Evolutionary conservation across 2,113 vertebrate species (phyloP), one percentile per base, ranked within the genome.

Genomic region (Lates calcarifer): DNA sequence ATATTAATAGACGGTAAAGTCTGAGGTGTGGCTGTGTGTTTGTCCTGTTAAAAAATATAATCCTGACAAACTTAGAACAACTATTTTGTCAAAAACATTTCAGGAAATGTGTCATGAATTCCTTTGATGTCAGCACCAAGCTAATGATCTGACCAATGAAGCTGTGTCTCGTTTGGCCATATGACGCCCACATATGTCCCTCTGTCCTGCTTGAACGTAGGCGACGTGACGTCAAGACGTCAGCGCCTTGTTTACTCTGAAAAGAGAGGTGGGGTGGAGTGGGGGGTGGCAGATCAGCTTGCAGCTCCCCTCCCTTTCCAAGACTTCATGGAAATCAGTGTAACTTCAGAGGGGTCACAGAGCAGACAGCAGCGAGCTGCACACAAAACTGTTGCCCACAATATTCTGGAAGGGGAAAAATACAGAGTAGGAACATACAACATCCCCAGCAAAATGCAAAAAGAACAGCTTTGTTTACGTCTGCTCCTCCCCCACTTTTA

Each of bases 321-420:
- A 66, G 86, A 47, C 85, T 91, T 94, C 90, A 85, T 84, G 86
- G 91, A 94, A 94, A 87, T 81, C 82, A 76, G 60, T 71, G 86
- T 87, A 78, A 93, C 88, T 79, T 87, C 87, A 91, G 76, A 90
- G 73, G 84, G 82, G 66, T 87, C 84, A 77, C 69, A 45, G 74
- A 86, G 63, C 82, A 87, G 70, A 65, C 81, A 58, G 82, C 53
- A 29, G 29, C 56, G 70, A 60, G 45, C 69, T 37, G 71, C 69
- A 60, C 11, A 17, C 18, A 33, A 76, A 6, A 31, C 73, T 53
- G 47, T 49, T 77, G 55, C 69, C 80, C 33, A 20, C 80, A 84
- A 89, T 77, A 90, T 82, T 89, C 83, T 71, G 43, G 57, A 82
- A 65, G 12, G 37, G 35, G 71, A 51, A 88, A 86, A 85, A 60